These are phyloP conservation scores for Bubo bubo DNA, from an alignment of 2,113 vertebrate genomes.

Conservation along the genomic window DNA sequence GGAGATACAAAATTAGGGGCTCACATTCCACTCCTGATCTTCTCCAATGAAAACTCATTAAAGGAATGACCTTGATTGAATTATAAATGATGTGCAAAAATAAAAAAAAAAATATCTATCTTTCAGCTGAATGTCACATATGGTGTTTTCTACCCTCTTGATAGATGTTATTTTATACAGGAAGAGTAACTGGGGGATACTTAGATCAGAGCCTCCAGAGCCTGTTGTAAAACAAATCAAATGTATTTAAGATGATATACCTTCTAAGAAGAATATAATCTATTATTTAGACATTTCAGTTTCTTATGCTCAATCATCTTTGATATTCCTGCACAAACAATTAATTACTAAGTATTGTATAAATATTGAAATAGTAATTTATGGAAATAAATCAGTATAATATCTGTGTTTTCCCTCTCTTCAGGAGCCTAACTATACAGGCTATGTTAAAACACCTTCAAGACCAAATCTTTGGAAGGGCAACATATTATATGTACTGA, in stretches of 20 bases:
- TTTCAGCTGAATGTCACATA: background rate
- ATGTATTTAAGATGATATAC: background rate
- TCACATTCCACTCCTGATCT: background rate
- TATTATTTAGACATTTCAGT: background rate
- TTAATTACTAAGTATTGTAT: background rate
- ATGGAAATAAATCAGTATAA: background rate
- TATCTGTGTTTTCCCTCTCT: background rate
- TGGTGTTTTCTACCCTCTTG: background rate
- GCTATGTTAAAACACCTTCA: background rate
- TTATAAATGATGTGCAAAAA: fast-evolving
- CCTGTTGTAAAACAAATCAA: background rate
- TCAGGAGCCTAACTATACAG: background rate
- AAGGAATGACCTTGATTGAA: background rate
- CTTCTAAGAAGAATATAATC: background rate
- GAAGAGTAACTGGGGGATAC: background rate
- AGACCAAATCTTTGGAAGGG: background rate
- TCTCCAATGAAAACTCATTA: background rate
- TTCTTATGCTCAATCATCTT: background rate
- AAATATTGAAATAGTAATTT: background rate
- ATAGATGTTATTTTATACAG: background rate
- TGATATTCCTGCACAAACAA: background rate
- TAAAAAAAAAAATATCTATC: background rate
- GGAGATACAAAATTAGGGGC: background rate
- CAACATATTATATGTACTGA: background rate
- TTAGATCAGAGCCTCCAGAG: background rate